Evolutionary conservation across 2,888 invertebrate species (phyloP), one percentile per base, ranked within the genome.

Genomic region (Apomyelois bistriatella): DNA sequence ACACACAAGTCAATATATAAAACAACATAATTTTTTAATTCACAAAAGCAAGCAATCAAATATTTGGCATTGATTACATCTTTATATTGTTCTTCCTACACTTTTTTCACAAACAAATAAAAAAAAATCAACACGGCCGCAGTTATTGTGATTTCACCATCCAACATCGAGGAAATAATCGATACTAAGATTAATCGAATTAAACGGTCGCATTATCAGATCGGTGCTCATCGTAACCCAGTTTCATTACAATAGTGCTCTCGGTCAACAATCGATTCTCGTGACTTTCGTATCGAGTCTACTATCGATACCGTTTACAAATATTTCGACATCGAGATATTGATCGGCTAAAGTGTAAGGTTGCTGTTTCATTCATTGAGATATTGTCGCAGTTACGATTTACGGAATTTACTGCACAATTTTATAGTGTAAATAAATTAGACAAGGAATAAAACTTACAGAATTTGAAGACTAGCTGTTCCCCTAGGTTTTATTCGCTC

Each of bases 291-390:
- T 76, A 78, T 76, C 78, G 71, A 70, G 68, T 66, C 72, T 52
- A 43, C 37, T 22, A 80, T 76, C 80, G 77, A 79, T 83, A 81
- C 77, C 80, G 78, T 84, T 85, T 85, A 87, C 83, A 86, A 86
- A 88, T 82, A 87, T 88, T 88, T 87, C 87, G 85, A 89, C 87
- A 84, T 80, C 59, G 38, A 61, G 87, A 87, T 85, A 83, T 64
- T 65, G 60, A 86, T 85, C 83, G 61, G 58, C 60, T 58, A 61
- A 60, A 67, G 42, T 42, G 52, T 52, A 52, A 43, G 51, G 41
- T 51, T 42, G 40, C 12, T 40, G 35, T 41, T 38, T 41, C 41
- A 51, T 49, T 49, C 49, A 49, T 51, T 42, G 32, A 50, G 32
- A 32, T 17, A 12, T 35, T 8, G 28, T 13, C 12, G 22, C 30